Evolutionary conservation across 2,888 invertebrate genomes (phyloP).

Genomic region (Spodoptera exigua): DNA sequence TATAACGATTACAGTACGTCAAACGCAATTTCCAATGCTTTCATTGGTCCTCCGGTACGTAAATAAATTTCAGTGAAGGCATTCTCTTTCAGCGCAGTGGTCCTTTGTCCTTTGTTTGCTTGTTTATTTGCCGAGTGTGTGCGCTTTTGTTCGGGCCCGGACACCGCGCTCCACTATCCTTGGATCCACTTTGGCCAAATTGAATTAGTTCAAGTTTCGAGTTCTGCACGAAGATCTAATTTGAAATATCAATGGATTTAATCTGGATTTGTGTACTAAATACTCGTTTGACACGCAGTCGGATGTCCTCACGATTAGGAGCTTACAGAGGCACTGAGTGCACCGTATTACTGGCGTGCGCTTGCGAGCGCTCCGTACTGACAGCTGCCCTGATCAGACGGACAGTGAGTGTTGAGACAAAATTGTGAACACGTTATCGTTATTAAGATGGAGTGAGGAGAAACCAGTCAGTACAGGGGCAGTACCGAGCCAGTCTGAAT

Average conservation of each 20-base stretch:
- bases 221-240: conserved; percentile 73
- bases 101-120: conserved; percentile 71
- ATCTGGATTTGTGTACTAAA: conserved; percentile 77
- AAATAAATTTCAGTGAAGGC: conserved; percentile 69
- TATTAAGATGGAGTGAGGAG: conserved; percentile 10
- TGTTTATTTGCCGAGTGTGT: conserved; percentile 65
- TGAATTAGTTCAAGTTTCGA: conserved; percentile 76
- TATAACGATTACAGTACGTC: conserved; percentile 60
- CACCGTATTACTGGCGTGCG: conserved; percentile 8
- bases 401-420: not conserved
- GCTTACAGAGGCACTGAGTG: conserved; percentile 29
- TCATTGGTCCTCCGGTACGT: conserved; percentile 61
- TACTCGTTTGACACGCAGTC: conserved; percentile 38
- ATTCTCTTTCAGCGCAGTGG: conserved; percentile 66
- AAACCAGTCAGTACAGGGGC: not conserved
- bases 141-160: conserved; percentile 72
- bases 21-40: conserved; percentile 65
- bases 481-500: not conserved
- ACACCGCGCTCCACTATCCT: conserved; percentile 64
- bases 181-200: conserved; percentile 74
- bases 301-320: conserved; percentile 19
- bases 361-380: not conserved
- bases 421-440: not conserved
- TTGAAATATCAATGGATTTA: conserved; percentile 82
- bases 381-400: conserved; percentile 17